Evolutionary conservation across 30 jellyfish, hydroid and myxozoan genomes (phyloP).

Genomic region (Nemopilema nomurai): DNA sequence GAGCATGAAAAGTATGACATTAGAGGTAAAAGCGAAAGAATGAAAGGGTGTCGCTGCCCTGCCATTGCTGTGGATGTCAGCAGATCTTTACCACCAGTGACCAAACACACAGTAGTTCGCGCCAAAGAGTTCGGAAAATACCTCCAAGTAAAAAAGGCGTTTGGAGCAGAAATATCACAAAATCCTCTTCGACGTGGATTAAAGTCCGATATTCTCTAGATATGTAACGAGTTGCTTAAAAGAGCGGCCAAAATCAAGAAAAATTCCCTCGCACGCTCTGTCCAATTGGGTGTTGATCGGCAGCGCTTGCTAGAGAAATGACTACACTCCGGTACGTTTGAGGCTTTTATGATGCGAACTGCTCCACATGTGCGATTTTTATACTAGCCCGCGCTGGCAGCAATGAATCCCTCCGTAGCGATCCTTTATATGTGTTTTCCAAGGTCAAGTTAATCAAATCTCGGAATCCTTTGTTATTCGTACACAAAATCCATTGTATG

Average conservation of each 20-base stretch:
- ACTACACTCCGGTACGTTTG: neutral
- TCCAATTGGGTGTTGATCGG: neutral
- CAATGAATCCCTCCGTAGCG: conserved; percentile 6
- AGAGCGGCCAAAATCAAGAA: neutral
- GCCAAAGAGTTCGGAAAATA: neutral
- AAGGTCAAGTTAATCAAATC: conserved; percentile 5
- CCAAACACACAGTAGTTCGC: neutral
- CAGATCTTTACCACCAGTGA: neutral
- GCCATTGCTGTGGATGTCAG: neutral
- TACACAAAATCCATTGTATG: conserved; percentile 34
- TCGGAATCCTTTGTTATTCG: conserved; percentile 27
- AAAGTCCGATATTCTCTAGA: neutral
- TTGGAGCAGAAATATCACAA: neutral
- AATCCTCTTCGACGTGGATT: neutral
- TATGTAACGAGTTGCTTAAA: neutral
- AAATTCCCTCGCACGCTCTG: neutral
- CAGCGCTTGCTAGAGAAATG: neutral
- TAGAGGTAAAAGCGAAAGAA: conserved; percentile 7
- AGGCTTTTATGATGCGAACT: neutral
- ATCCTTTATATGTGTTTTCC: conserved; percentile 3
- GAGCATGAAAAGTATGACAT: conserved; percentile 4
- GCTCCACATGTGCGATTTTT: neutral
- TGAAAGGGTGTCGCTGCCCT: neutral
- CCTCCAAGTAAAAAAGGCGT: neutral
- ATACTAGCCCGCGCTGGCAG: neutral